Evolutionary conservation across 2,888 invertebrate genomes (phyloP).

Genomic region (Arge pagana): DNA sequence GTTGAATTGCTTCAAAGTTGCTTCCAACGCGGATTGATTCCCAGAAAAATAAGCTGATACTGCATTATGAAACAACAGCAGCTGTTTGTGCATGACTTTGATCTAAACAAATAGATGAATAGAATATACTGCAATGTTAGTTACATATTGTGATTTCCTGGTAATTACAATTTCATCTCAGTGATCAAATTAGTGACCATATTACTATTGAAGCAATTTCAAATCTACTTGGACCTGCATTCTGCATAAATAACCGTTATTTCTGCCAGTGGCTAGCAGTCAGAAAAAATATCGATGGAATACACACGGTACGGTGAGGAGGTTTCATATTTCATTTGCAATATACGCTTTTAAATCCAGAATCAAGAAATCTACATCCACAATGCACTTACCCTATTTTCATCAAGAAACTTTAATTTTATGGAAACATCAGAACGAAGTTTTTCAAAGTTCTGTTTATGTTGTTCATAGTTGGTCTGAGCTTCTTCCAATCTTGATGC

Average conservation of each 20-base stretch:
- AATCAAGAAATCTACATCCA: slow-evolving; percentile 8
- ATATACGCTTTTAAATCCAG: slow-evolving; percentile 3
- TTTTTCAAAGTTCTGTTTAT: slow-evolving; percentile 90
- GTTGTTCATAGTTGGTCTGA: slow-evolving; percentile 79
- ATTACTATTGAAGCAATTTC: slow-evolving; percentile 3
- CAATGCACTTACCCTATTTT: slow-evolving; percentile 79
- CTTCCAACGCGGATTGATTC: slow-evolving; percentile 90
- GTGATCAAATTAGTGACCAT: neutral
- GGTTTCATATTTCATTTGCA: neutral
- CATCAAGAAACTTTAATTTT: slow-evolving; percentile 95
- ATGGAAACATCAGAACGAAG: slow-evolving; percentile 91
- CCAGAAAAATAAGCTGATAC: slow-evolving; percentile 97
- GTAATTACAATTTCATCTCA: neutral
- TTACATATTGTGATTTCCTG: neutral
- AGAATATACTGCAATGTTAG: neutral
- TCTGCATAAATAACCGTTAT: too few species aligned
- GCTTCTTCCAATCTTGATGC: slow-evolving; percentile 75
- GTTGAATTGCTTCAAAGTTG: slow-evolving; percentile 93
- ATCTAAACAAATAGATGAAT: slow-evolving; percentile 67
- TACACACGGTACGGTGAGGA: neutral
- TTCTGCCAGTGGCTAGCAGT: too few species aligned
- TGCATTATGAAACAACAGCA: slow-evolving; percentile 94
- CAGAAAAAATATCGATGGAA: neutral
- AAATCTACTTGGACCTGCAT: too few species aligned
- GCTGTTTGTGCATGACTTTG: slow-evolving; percentile 98